Evolutionary conservation across 1,140 invertebrate species (phyloP), one percentile per base, ranked within the genome.

Genomic region (Drosophila fuyamai): DNA sequence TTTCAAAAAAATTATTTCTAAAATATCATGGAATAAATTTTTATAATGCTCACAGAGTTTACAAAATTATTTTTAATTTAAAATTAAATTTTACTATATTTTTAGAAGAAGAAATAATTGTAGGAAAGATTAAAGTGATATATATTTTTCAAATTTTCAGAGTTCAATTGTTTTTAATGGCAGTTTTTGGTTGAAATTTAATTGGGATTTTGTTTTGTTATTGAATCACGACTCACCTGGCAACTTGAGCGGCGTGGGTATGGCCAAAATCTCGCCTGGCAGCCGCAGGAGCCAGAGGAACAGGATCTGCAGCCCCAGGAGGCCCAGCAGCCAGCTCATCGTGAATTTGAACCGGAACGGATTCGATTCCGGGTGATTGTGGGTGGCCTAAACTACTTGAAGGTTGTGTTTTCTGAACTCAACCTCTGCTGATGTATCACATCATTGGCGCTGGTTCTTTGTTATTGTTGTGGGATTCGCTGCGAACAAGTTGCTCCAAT

Each of bases 231-330:
- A 48, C 47, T 48, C 13, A 92, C 90, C 90, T 78, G 90, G 90
- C 72, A 92, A 70, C 65, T 92, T 92, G 18, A 92, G 76, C 35
- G 90, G 90, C 46, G 90, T 92, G 57, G 90, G 90, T 62, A 83
- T 78, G 59, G 85, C 90, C 70, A 90, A 67, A 51, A 90, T 74
- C 62, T 85, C 86, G 66, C 76, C 81, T 76, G 89, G 84, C 63
- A 83, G 75, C 73, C 70, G 67, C 36, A 91, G 65, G 68, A 91
- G 76, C 74, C 84, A 70, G 73, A 92, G 88, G 63, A 90, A 62
- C 65, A 91, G 70, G 66, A 88, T 58, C 90, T 65, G 63, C n/a
- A 68, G 76, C 68, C 84, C 73, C 73, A 92, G 84, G 54, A 91
- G 71, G 47, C 80, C 66, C 66, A 89, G 67, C 79, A 90, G 75